Conservation (phyloP, 2,888 invertebrate genomes). For the Cheilosia variabilis region DNA sequence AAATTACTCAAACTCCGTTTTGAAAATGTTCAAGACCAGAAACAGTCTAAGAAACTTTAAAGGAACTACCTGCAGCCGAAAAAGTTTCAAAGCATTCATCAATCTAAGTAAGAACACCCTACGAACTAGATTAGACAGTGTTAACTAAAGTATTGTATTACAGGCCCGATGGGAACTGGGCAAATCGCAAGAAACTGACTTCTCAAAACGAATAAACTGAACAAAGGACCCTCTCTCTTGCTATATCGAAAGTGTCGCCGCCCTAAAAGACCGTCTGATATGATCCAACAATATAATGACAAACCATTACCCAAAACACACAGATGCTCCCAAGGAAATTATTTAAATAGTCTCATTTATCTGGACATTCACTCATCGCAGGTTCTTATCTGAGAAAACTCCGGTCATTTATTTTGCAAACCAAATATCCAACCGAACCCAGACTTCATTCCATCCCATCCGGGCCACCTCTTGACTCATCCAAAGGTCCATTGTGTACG, state of each 20-base stretch:
- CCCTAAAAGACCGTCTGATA: constrained; percentile 8
- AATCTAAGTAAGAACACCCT: too few relatives aligned
- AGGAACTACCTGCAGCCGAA: too few relatives aligned
- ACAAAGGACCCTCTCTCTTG: background rate
- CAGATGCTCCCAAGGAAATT: constrained; percentile 14
- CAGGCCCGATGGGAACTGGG: too few relatives aligned
- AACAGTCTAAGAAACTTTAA: too few relatives aligned
- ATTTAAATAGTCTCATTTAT: constrained; percentile 31
- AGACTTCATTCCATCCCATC: background rate
- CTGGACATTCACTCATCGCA: constrained; percentile 5
- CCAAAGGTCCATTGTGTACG: constrained; percentile 37
- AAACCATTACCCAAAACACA: constrained; percentile 17
- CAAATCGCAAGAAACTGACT: too few relatives aligned
- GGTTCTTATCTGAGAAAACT: constrained; percentile 45
- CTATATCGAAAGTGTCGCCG: background rate
- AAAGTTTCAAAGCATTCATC: too few relatives aligned
- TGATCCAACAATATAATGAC: constrained; percentile 9
- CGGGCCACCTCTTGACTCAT: constrained; percentile 9
- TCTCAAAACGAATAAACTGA: too few relatives aligned
- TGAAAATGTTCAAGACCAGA: too few relatives aligned
- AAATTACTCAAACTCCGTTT: too few relatives aligned
- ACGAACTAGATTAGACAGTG: too few relatives aligned
- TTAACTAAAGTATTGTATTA: too few relatives aligned
- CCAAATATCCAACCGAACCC: background rate
- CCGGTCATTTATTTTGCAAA: constrained; percentile 37